phyloP scores from a whole-genome alignment of 92 coral and sea anemone genomes.

The Umimayanthus chanpuru region DNA sequence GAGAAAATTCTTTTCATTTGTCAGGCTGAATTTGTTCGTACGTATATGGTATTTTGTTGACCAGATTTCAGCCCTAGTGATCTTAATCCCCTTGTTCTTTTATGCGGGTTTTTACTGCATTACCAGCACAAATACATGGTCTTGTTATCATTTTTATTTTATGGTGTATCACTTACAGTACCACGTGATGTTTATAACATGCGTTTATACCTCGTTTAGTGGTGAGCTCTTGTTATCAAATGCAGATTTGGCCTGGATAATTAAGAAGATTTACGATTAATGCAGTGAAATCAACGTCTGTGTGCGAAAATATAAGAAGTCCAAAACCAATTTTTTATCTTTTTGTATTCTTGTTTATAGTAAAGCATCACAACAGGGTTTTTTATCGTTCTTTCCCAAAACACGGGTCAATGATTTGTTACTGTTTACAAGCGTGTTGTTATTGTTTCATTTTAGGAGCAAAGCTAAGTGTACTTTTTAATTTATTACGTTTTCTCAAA shows the following conservation, averaged over 20 bases:
- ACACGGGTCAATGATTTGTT: background rate
- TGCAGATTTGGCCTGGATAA: conserved; percentile 74
- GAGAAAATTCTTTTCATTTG: too few relatives aligned
- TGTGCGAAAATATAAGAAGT: background rate
- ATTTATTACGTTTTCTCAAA: too few relatives aligned
- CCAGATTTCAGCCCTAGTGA: too few relatives aligned
- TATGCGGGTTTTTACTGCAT: too few relatives aligned
- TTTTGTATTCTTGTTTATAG: background rate
- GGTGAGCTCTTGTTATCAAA: conserved; percentile 84
- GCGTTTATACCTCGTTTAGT: conserved; percentile 80
- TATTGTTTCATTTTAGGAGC: background rate
- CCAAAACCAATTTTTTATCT: too few relatives aligned
- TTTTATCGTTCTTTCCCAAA: too few relatives aligned
- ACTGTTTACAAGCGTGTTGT: background rate
- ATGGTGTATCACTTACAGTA: background rate
- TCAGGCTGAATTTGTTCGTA: too few relatives aligned
- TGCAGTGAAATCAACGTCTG: background rate
- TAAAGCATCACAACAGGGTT: background rate
- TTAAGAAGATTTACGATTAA: conserved; percentile 19
- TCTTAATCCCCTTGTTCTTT: too few relatives aligned
- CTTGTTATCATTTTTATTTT: too few relatives aligned
- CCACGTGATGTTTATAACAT: background rate
- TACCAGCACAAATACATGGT: background rate
- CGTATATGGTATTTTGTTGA: too few relatives aligned
- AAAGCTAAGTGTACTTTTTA: background rate